A percentile compares a stretch with the other conserved stretches of the same genome.
Conservation (phyloP, 2,888 invertebrate genomes). For the Acrobasis repandana region DNA sequence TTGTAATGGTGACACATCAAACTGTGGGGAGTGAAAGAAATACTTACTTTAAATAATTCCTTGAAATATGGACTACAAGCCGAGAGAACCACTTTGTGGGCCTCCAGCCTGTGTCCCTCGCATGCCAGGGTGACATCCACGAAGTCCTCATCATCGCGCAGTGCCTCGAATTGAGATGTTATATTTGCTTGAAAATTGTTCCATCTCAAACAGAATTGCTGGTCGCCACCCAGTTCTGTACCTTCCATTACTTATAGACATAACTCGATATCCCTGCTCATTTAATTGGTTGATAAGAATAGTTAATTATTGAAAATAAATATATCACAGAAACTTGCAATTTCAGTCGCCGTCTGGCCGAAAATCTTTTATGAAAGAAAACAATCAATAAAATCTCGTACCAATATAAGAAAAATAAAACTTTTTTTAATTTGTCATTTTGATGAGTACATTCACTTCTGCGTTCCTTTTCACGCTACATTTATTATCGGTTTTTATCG, state of each 20-base stretch:
- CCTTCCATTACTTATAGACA: conserved; percentile 84
- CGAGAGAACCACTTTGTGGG: conserved; percentile 92
- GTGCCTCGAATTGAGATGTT: conserved; percentile 92
- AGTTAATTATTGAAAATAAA: conserved; percentile 81
- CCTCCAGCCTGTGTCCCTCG: conserved; percentile 91
- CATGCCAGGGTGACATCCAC: conserved; percentile 94
- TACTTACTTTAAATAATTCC: conserved; percentile 91
- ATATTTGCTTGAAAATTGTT: conserved; percentile 95
- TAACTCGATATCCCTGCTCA: conserved; percentile 83
- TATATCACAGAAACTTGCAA: conserved; percentile 83
- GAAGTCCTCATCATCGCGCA: conserved; percentile 93
- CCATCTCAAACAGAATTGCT: conserved; percentile 95
- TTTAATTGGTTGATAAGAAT: conserved; percentile 83
- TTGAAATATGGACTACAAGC: conserved; percentile 95
- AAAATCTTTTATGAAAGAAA: conserved; percentile 82
- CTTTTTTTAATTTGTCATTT: conserved; percentile 83
- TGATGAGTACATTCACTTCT: conserved; percentile 81
- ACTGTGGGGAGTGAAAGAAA: conserved; percentile 81
- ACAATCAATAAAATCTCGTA: conserved; percentile 84
- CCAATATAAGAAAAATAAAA: conserved; percentile 84
- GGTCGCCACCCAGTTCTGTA: conserved; percentile 86
- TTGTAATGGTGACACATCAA: conserved; percentile 84
- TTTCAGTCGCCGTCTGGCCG: conserved; percentile 83
- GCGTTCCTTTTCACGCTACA: conserved; percentile 65
- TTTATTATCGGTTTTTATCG: conserved; percentile 18